These are phyloP conservation scores for Torymus texanus DNA, from an alignment of 2,888 invertebrate genomes.

Conservation along the genomic window DNA sequence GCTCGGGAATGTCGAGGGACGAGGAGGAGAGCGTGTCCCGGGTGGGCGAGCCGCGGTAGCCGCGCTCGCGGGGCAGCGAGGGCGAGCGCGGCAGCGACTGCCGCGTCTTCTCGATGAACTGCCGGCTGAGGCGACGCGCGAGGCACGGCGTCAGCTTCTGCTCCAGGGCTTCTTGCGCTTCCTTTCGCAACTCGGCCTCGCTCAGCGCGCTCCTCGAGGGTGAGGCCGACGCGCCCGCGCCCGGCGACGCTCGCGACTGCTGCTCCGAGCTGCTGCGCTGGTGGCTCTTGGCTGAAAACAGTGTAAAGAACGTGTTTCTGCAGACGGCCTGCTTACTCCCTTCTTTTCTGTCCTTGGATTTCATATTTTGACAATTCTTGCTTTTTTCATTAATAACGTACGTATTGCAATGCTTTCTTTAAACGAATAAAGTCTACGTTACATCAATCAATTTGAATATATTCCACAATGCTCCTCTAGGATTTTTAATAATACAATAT, in stretches of 20 bases:
- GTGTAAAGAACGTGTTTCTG: slow-evolving; percentile 58
- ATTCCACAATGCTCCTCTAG: slow-evolving; percentile 1
- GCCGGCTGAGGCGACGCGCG: slow-evolving; percentile 70
- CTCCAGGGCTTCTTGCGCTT: slow-evolving; percentile 65
- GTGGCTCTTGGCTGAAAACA: slow-evolving; percentile 65
- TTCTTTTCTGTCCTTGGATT: not conserved
- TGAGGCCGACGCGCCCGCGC: slow-evolving; percentile 13
- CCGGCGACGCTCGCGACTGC: slow-evolving; percentile 26
- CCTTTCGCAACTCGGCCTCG: slow-evolving; percentile 60
- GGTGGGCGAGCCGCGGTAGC: slow-evolving; percentile 59
- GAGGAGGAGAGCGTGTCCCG: not conserved
- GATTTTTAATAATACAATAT: slow-evolving; percentile 19
- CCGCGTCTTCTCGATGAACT: slow-evolving; percentile 71
- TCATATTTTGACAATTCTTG: too few relatives aligned
- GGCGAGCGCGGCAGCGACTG: slow-evolving; percentile 68
- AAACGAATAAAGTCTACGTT: not conserved
- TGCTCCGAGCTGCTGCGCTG: slow-evolving; percentile 32
- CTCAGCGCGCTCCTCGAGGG: slow-evolving; percentile 21
- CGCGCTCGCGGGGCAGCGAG: slow-evolving; percentile 66
- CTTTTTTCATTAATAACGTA: too few relatives aligned
- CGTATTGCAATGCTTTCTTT: not conserved
- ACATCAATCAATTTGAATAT: too few relatives aligned
- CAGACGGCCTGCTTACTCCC: slow-evolving; percentile 27
- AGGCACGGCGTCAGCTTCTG: slow-evolving; percentile 71
- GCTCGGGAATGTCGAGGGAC: not conserved